Evolutionary conservation across 2,888 invertebrate genomes (phyloP).

Genomic region (Erannis defoliaria): DNA sequence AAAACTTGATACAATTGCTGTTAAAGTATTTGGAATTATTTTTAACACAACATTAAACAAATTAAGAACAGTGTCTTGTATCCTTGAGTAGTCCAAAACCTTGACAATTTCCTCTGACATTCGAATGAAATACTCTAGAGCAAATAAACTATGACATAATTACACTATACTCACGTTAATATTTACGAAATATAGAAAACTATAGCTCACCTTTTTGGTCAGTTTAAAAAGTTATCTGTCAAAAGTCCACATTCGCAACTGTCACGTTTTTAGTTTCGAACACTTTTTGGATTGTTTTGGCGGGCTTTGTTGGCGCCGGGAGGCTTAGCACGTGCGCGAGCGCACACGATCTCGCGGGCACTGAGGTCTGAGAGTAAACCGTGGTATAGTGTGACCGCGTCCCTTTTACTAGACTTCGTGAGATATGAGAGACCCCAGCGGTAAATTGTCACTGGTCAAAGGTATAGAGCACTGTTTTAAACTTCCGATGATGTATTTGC

Average conservation of each 20-base stretch:
- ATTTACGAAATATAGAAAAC: slow-evolving; percentile 9
- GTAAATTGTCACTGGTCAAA: slow-evolving; percentile 65
- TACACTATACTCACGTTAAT: slow-evolving; percentile 9
- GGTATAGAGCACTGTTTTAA: slow-evolving; percentile 50
- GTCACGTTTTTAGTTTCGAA: slow-evolving; percentile 58
- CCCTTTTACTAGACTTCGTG: slow-evolving; percentile 73
- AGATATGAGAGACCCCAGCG: slow-evolving; percentile 45
- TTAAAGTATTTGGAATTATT: slow-evolving; percentile 1
- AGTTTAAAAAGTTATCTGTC: slow-evolving; percentile 57
- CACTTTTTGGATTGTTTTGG: slow-evolving; percentile 59
- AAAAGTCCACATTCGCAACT: slow-evolving; percentile 60
- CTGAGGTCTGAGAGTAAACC: slow-evolving; percentile 57
- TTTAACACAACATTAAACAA: slow-evolving; percentile 21
- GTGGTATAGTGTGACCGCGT: slow-evolving; percentile 49
- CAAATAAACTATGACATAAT: slow-evolving; percentile 34
- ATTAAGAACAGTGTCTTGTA: slow-evolving; percentile 35
- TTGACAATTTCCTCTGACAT: slow-evolving; percentile 41
- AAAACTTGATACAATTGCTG: slow-evolving; percentile 1
- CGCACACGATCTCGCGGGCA: slow-evolving; percentile 71
- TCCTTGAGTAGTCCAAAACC: slow-evolving; percentile 38
- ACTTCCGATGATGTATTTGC: slow-evolving; percentile 76
- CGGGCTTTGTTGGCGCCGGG: slow-evolving; percentile 57
- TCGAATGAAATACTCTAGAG: slow-evolving; percentile 37
- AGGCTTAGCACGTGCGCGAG: slow-evolving; percentile 59
- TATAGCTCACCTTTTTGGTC: slow-evolving; percentile 62